Evolutionary conservation across 2,113 vertebrate species (phyloP).

Genomic region (Rhinolophus sinicus): DNA sequence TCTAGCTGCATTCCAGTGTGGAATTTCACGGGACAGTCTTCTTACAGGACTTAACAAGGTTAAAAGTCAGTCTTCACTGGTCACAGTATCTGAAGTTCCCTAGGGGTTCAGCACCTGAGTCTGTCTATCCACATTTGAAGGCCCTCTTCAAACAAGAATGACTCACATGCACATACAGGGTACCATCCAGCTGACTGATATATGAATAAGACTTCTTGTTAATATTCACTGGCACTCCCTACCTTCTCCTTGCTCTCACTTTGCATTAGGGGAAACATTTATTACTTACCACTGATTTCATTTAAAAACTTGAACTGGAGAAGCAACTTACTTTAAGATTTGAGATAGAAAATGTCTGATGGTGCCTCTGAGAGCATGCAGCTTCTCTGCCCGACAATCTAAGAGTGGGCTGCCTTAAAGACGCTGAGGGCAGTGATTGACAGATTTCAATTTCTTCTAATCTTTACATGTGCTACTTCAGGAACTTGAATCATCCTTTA

Average conservation of each 20-base stretch:
- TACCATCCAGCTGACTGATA: background rate
- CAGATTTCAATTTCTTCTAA: conserved; percentile 27
- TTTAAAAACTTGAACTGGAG: conserved; percentile 56
- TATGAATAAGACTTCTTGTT: background rate
- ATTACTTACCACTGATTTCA: conserved; percentile 52
- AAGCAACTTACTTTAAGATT: conserved; percentile 23
- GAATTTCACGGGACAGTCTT: background rate
- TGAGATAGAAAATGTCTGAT: background rate
- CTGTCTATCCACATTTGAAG: background rate
- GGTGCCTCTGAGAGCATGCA: background rate
- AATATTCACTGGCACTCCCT: background rate
- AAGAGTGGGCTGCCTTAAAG: background rate
- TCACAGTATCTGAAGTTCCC: background rate
- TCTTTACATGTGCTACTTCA: background rate
- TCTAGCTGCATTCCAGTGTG: background rate
- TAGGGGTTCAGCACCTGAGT: background rate
- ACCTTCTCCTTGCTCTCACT: background rate
- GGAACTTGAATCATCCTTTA: background rate
- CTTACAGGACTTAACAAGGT: conserved; percentile 18
- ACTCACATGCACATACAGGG: background rate
- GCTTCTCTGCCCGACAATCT: background rate
- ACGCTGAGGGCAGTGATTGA: background rate
- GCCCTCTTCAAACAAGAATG: background rate
- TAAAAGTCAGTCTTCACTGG: conserved; percentile 17
- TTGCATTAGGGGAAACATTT: background rate